phyloP scores from a whole-genome alignment of 2,888 invertebrate species.

The Cheiracanthium punctorium region DNA sequence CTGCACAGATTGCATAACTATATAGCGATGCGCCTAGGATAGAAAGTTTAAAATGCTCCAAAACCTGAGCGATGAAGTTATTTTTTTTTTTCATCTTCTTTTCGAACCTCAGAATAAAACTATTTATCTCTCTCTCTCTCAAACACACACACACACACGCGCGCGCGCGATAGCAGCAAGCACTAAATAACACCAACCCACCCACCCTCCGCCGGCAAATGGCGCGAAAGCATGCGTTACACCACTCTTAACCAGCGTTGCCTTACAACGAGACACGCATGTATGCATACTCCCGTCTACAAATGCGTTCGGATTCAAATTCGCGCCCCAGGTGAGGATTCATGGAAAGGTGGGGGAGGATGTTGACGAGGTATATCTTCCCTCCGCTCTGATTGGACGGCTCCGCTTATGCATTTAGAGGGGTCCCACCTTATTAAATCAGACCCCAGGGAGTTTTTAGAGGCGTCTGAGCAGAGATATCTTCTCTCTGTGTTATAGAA shows the following conservation, averaged over 20 bases:
- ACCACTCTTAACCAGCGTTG: neutral
- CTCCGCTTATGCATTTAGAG: slow-evolving; percentile 10
- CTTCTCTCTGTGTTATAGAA: neutral
- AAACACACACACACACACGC: too few species aligned
- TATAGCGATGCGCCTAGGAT: too few species aligned
- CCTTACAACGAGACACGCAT: neutral
- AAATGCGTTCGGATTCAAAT: slow-evolving; percentile 3
- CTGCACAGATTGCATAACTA: too few species aligned
- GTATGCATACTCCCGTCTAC: neutral
- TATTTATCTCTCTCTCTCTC: too few species aligned
- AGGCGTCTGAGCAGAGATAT: neutral
- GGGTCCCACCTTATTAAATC: slow-evolving; percentile 7
- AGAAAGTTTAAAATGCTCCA: too few species aligned
- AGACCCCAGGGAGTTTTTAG: neutral
- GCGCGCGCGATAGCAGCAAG: neutral
- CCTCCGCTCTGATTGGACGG: neutral
- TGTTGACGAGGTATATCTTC: neutral
- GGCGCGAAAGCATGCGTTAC: neutral
- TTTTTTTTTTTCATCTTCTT: too few species aligned
- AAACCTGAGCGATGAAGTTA: too few species aligned
- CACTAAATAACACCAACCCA: neutral
- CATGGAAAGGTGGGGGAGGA: neutral
- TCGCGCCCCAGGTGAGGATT: neutral
- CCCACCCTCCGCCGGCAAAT: neutral
- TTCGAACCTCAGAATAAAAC: too few species aligned